Conservation (phyloP, 2,113 vertebrate species). For the Barnardius zonarius region DNA sequence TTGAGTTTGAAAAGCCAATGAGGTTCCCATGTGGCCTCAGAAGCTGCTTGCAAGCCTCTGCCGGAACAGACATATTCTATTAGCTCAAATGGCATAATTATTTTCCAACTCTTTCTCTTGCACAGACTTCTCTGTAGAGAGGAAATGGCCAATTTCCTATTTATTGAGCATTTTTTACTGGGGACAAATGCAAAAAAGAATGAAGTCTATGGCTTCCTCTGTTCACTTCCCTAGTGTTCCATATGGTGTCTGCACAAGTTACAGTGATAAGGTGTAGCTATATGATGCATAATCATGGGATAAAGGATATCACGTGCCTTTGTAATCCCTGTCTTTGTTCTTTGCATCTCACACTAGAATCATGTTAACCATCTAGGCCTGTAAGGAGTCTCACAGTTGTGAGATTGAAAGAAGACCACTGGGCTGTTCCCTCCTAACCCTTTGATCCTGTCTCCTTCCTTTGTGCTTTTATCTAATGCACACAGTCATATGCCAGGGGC, state of each 20-base stretch:
- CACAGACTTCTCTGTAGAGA: neutral
- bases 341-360: neutral
- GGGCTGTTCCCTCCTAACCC: neutral
- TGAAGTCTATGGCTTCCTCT: neutral
- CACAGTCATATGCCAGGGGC: neutral
- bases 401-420: neutral
- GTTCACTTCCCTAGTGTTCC: neutral
- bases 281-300: neutral
- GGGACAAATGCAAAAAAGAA: neutral
- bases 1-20: constrained; percentile 42
- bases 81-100: neutral
- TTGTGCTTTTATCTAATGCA: neutral
- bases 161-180: neutral
- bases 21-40: neutral
- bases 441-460: neutral
- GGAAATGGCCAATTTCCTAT: neutral
- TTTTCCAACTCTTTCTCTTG: neutral
- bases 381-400: neutral
- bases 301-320: neutral
- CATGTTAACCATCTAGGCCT: neutral
- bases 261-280: neutral
- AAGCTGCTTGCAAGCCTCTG: neutral
- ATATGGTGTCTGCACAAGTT: neutral
- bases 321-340: neutral
- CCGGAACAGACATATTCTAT: neutral